phyloP scores from a whole-genome alignment of 2,113 vertebrate genomes.

The Athene noctua region DNA sequence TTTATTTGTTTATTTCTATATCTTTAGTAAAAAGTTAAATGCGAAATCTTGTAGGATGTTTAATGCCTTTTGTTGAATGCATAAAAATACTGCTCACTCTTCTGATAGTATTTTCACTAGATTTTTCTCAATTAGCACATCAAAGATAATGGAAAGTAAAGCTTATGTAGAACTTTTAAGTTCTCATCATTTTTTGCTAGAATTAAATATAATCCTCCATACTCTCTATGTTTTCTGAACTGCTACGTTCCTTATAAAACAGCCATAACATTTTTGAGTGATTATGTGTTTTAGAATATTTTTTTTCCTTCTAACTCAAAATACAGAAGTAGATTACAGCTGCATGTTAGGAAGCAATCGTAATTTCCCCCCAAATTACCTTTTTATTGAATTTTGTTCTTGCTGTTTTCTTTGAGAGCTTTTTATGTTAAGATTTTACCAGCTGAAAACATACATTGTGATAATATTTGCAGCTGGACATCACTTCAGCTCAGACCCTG shows the following conservation, averaged over 20 bases:
- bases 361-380: background rate
- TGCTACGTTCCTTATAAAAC: background rate
- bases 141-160: background rate
- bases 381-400: background rate
- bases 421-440: background rate
- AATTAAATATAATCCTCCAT: background rate
- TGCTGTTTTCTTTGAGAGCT: background rate
- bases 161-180: background rate
- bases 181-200: background rate
- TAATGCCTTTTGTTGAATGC: background rate
- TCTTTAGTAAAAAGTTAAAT: background rate
- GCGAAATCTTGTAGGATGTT: background rate
- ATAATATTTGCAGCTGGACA: conserved; percentile 16
- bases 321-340: background rate
- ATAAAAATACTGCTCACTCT: background rate
- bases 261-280: background rate
- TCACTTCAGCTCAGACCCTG: background rate
- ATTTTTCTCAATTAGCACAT: background rate
- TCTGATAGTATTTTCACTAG: background rate
- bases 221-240: background rate
- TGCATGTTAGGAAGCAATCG: background rate
- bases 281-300: background rate
- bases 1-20: background rate
- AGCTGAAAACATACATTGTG: background rate
- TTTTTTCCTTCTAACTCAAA: background rate